Conservation (phyloP, 1,140 invertebrate species). For the Macrosteles quadrilineatus region DNA sequence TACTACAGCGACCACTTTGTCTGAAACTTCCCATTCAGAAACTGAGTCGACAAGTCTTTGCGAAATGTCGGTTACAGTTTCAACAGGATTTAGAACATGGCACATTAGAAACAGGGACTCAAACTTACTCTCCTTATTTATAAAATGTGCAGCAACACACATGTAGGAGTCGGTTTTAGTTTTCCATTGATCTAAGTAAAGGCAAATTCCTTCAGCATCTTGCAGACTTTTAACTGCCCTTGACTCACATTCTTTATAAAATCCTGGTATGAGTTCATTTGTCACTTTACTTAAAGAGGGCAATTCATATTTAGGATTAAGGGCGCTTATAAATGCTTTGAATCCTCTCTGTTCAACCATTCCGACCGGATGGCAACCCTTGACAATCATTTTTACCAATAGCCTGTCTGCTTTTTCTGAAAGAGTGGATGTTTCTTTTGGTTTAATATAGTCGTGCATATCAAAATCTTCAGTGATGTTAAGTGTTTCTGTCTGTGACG, state of each 20-base stretch:
- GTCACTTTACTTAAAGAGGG: not conserved
- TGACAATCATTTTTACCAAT: slow-evolving; percentile 7
- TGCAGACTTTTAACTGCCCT: slow-evolving; percentile 1
- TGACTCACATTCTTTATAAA: not conserved
- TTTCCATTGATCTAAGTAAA: slow-evolving; percentile 2
- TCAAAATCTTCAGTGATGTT: not conserved
- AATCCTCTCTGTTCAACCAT: slow-evolving; percentile 4
- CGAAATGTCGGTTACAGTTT: not conserved
- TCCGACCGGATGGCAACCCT: not conserved
- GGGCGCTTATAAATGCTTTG: not conserved
- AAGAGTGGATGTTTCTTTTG: not conserved
- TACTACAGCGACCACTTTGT: not conserved
- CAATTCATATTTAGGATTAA: not conserved
- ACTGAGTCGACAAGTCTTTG: not conserved
- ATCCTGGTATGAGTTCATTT: not conserved
- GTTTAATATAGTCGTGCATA: slow-evolving; percentile 8
- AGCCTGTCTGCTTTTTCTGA: not conserved
- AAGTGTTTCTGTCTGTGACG: not conserved
- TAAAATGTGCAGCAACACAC: slow-evolving; percentile 8
- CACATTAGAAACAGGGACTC: not conserved
- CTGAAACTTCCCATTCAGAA: not conserved
- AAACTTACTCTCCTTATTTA: slow-evolving; percentile 11
- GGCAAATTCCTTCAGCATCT: not conserved
- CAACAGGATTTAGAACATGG: not conserved
- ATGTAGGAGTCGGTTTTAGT: not conserved